Conservation (phyloP, 2,888 invertebrate genomes). For the Notocelia uddmanniana region DNA sequence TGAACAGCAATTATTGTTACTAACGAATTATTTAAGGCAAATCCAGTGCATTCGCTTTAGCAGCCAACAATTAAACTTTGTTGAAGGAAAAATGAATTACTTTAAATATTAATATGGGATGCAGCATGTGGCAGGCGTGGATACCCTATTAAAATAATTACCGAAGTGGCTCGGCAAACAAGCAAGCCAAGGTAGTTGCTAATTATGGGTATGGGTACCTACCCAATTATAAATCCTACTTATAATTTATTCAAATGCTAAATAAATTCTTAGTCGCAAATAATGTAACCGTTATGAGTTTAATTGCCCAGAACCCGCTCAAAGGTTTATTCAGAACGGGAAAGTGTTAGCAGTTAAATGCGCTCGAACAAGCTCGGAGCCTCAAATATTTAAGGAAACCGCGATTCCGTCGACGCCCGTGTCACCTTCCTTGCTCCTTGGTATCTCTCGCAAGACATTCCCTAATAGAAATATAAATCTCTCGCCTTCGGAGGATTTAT, state of each 20-base stretch:
- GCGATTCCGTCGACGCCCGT: constrained; percentile 28
- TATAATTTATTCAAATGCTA: neutral
- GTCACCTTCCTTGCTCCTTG: constrained; percentile 19
- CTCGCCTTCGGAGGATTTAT: constrained; percentile 70
- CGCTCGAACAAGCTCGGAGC: constrained; percentile 26
- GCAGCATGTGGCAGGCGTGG: too few relatives aligned
- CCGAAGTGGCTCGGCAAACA: too few relatives aligned
- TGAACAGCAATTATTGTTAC: too few relatives aligned
- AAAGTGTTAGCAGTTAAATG: constrained; percentile 31
- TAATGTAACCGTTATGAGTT: constrained; percentile 4
- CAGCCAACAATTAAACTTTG: too few relatives aligned
- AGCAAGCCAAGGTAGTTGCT: neutral
- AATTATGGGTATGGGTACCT: neutral
- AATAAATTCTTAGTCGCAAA: neutral
- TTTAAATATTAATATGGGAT: too few relatives aligned
- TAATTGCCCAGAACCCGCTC: neutral
- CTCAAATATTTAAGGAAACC: constrained; percentile 34
- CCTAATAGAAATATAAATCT: constrained; percentile 80
- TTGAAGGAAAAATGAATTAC: too few relatives aligned
- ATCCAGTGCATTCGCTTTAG: too few relatives aligned
- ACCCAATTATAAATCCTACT: neutral
- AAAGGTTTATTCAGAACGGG: constrained; percentile 6
- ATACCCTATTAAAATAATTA: too few relatives aligned
- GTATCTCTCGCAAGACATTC: constrained; percentile 58
- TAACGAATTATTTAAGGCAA: too few relatives aligned